These are phyloP conservation scores for Planiliza haematocheilus DNA, from an alignment of 2,113 vertebrate species.

Conservation along the genomic window DNA sequence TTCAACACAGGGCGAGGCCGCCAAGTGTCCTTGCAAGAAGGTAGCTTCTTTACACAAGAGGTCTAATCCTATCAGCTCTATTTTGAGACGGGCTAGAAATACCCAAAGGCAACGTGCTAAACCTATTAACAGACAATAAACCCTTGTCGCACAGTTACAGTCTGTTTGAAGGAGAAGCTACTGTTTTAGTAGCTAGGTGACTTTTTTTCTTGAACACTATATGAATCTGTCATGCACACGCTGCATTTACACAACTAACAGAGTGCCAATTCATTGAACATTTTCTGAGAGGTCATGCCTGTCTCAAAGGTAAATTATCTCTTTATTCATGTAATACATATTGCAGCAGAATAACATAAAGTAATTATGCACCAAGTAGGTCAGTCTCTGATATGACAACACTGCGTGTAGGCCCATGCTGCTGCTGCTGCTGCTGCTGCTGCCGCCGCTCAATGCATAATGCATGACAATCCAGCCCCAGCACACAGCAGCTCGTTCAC, in stretches of 20 bases:
- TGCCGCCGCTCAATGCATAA: constrained; percentile 51
- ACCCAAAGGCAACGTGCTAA: constrained; percentile 62
- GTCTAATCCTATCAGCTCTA: constrained; percentile 80
- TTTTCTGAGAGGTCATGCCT: background rate
- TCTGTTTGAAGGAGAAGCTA: constrained; percentile 16
- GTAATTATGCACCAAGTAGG: constrained; percentile 46
- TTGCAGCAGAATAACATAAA: background rate
- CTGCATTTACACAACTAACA: background rate
- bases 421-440: background rate
- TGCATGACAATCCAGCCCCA: constrained; percentile 35
- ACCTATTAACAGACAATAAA: constrained; percentile 71
- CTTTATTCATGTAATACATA: constrained; percentile 1
- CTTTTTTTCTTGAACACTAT: background rate
- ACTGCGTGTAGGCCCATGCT: background rate
- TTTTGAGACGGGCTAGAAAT: constrained; percentile 76
- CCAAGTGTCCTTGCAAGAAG: constrained; percentile 39
- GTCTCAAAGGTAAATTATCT: constrained; percentile 5
- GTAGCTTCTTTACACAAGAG: constrained; percentile 61
- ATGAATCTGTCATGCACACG: background rate
- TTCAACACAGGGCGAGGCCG: constrained; percentile 5
- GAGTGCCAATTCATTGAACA: background rate
- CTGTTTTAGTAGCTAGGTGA: constrained; percentile 6
- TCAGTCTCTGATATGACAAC: constrained; percentile 32
- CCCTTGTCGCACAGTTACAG: constrained; percentile 43
- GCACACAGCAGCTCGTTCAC: constrained; percentile 11